Evolutionary conservation across 2,888 invertebrate species (phyloP).

Genomic region (Fissipunctia ypsillon): DNA sequence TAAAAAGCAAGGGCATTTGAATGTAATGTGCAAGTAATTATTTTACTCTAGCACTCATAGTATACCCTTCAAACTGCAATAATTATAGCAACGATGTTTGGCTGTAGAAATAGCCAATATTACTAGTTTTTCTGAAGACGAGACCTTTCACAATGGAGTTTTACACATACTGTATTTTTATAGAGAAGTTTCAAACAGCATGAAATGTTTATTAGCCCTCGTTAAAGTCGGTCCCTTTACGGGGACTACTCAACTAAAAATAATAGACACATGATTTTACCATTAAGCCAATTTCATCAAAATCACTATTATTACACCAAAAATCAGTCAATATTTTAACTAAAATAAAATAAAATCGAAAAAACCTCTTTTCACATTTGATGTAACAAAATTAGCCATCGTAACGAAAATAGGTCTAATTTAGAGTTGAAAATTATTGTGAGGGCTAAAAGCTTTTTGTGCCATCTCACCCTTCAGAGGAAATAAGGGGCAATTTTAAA

Average conservation of each 20-base stretch:
- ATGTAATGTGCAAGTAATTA: neutral
- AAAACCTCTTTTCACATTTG: conserved; percentile 45
- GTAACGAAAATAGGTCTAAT: conserved; percentile 74
- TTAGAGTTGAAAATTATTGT: conserved; percentile 74
- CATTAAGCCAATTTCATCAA: conserved; percentile 44
- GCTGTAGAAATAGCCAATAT: too few relatives aligned
- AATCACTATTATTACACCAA: conserved; percentile 54
- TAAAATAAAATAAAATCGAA: conserved; percentile 31
- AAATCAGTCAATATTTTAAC: conserved; percentile 42
- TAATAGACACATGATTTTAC: conserved; percentile 4
- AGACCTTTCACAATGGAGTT: neutral
- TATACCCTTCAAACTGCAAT: too few relatives aligned
- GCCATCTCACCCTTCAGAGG: conserved; percentile 74
- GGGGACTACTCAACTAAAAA: neutral
- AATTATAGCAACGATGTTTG: neutral
- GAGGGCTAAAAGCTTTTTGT: conserved; percentile 77
- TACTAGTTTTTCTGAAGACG: neutral
- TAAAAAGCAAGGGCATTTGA: neutral
- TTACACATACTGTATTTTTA: conserved; percentile 3
- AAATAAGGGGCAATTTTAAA: conserved; percentile 77
- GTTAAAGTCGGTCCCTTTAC: neutral
- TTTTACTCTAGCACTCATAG: neutral
- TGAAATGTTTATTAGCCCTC: neutral
- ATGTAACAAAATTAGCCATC: conserved; percentile 71
- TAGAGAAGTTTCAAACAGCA: neutral